Percentiles rank a stretch among this genome's conserved stretches.
Conservation (phyloP, 2,888 invertebrate species). For the Phymatocera aterrima region DNA sequence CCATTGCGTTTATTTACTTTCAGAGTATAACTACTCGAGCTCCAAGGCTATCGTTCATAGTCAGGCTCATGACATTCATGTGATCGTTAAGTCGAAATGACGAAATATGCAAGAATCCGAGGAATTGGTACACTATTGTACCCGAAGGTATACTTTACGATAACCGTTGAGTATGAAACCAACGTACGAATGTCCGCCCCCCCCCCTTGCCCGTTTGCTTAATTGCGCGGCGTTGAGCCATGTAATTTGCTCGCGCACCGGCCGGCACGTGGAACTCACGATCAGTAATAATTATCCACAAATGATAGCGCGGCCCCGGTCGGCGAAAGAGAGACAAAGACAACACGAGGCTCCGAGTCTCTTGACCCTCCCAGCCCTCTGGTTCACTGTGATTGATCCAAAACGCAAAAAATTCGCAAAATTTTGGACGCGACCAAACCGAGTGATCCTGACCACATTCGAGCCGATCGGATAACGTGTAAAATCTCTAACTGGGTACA, state of each 20-base stretch:
- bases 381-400: neutral
- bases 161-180: neutral
- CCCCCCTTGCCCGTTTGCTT: neutral
- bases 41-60: too few species aligned
- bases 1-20: too few species aligned
- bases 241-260: constrained; percentile 23
- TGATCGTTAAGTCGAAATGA: too few species aligned
- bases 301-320: neutral
- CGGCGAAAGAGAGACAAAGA: neutral
- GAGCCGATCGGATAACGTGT: neutral
- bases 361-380: neutral
- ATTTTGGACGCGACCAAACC: neutral
- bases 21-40: too few species aligned
- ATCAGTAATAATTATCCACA: constrained; percentile 1
- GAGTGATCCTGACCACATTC: neutral
- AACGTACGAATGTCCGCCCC: too few species aligned
- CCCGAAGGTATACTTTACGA: neutral
- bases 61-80: too few species aligned
- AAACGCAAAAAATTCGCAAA: neutral
- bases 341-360: neutral
- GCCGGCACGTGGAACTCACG: neutral
- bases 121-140: neutral
- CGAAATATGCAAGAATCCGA: too few species aligned
- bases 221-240: constrained; percentile 1
- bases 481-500: neutral